phyloP scores from a whole-genome alignment of 2,888 invertebrate genomes.

The Tipula unca region DNA sequence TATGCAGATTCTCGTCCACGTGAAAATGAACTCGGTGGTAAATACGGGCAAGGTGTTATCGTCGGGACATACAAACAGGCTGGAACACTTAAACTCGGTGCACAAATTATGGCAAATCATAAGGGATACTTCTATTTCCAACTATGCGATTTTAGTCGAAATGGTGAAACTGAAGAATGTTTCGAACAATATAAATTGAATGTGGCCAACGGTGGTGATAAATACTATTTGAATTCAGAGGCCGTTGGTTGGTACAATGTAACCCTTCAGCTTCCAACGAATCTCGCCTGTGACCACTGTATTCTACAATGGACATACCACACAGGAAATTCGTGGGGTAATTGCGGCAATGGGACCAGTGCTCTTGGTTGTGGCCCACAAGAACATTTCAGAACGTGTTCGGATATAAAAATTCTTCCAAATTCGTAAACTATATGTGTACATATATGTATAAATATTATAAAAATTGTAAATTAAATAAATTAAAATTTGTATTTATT shows the following conservation, averaged over 20 bases:
- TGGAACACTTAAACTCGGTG: conserved; percentile 32
- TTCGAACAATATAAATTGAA: conserved; percentile 40
- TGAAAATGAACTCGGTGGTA: conserved; percentile 47
- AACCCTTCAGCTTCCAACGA: conserved; percentile 39
- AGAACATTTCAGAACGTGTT: conserved; percentile 46
- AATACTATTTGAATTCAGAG: conserved; percentile 28
- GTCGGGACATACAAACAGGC: conserved; percentile 39
- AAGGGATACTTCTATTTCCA: conserved; percentile 44
- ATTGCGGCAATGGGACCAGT: conserved; percentile 38
- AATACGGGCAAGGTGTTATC: conserved; percentile 44
- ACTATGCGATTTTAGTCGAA: conserved; percentile 43
- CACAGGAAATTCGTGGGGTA: conserved; percentile 45
- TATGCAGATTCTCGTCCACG: conserved; percentile 42
- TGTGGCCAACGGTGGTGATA: conserved; percentile 32
- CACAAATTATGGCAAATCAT: conserved; percentile 44
- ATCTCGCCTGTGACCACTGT: conserved; percentile 45
- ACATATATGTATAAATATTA: no score
- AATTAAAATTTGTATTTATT: no score
- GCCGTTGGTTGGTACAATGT: conserved; percentile 31
- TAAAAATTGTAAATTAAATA: no score
- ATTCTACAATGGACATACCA: conserved; percentile 49
- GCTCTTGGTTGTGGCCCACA: conserved; percentile 45
- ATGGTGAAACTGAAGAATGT: conserved; percentile 46
- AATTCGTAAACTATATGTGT: background rate
- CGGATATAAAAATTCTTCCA: conserved; percentile 37